A percentile compares a stretch with the other conserved stretches of the same genome.
These are phyloP conservation scores for Calidris pugnax DNA, from an alignment of 2,113 vertebrate species.

Conservation along the genomic window DNA sequence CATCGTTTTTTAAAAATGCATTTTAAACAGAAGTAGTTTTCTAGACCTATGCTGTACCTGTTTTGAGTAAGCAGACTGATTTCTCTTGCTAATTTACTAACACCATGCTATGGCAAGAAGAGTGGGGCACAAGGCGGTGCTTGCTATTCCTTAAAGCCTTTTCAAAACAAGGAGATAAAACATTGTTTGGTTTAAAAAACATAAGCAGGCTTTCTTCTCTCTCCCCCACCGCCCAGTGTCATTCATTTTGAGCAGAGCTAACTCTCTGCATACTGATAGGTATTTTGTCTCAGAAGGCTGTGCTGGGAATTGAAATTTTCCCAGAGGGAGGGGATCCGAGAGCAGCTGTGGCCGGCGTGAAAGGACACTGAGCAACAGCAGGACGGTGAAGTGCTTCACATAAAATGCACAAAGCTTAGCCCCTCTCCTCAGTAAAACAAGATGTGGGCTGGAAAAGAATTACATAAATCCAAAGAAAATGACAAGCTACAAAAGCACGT, in stretches of 20 bases:
- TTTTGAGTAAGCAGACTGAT: not conserved
- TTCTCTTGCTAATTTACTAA: not conserved
- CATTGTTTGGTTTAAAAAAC: not conserved
- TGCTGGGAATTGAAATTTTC: not conserved
- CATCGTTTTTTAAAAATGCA: not conserved
- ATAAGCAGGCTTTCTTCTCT: not conserved
- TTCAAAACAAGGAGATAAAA: not conserved
- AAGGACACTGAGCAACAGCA: not conserved
- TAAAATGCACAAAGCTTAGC: rapidly evolving
- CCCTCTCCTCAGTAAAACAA: not conserved
- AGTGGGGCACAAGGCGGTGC: rapidly evolving
- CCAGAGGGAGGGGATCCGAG: not conserved
- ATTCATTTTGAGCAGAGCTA: not conserved
- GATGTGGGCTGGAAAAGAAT: not conserved
- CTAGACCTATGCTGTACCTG: not conserved
- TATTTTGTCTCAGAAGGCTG: not conserved
- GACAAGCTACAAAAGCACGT: not conserved
- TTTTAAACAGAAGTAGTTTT: not conserved
- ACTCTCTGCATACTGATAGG: not conserved
- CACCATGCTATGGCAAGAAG: not conserved
- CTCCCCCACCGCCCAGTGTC: not conserved
- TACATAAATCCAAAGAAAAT: not conserved
- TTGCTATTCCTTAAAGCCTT: not conserved
- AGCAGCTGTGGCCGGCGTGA: not conserved
- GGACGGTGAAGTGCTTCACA: not conserved